Evolutionary conservation across 2,888 invertebrate genomes (phyloP), one percentile per base, ranked within the genome.

Genomic region (Platerodrilus igneus): DNA sequence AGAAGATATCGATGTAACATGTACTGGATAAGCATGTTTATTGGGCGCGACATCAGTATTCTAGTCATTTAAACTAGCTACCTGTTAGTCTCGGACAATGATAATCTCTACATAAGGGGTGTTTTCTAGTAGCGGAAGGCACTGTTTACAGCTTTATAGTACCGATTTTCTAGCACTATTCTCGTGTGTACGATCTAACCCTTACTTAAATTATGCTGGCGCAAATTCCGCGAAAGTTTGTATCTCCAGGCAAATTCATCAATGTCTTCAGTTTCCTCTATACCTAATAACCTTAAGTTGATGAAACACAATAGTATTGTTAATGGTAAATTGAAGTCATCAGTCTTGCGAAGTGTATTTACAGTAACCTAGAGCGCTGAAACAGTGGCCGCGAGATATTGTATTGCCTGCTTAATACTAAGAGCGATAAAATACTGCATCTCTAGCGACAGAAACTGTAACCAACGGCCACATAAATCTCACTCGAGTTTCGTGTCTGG

Each of bases 381-480:
- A 53, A 55, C 53, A 47, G 50, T 51, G 50, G 55, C 52, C 54
- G 42, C 47, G 52, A 51, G 58, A 54, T 51, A 57, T 56, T 56
- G 58, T 59, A 59, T 59, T 59, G 60, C 56, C 57, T 58, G 59
- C 59, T 62, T 59, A 62, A 60, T 61, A 59, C 56, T 51, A 50
- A 52, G 48, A 51, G 52, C 59, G 59, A 60, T 62, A 62, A 62
- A 61, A 59, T 60, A 60, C 57, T 56, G 57, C 57, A 56, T 59
- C 58, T 58, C 57, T 48, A 57, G 57, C 59, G 59, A 60, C 59
- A 58, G 57, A 57, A 56, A 55, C 56, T 59, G 57, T 58, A 58
- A 59, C 60, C 60, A 57, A 56, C 56, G 58, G 59, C 54, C 53
- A 53, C 58, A 63, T 63, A 63, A 63, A 63, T 63, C 62, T 63